phyloP scores from a whole-genome alignment of 1,140 invertebrate species.

The Xylocopa sonorina region DNA sequence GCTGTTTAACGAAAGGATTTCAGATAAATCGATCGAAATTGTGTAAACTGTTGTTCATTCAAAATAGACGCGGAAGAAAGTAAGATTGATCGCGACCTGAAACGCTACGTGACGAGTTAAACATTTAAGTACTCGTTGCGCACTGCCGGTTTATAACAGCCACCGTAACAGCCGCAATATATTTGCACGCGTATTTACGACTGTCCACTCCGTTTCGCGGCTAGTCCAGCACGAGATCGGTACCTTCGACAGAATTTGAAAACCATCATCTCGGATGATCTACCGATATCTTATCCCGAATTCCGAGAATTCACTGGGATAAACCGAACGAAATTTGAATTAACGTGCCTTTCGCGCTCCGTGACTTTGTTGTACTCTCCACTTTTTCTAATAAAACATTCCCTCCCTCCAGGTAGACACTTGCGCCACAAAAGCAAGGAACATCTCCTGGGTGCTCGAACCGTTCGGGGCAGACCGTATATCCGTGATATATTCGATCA shows the following conservation, averaged over 20 bases:
- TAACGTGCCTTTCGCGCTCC: too few species aligned
- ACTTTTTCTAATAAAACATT: too few species aligned
- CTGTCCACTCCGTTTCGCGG: not conserved
- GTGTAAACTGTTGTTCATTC: too few species aligned
- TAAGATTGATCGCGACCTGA: slow-evolving; percentile 48
- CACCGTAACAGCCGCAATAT: not conserved
- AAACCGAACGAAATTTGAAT: too few species aligned
- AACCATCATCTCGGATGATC: not conserved
- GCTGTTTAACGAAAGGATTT: not conserved
- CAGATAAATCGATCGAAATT: too few species aligned
- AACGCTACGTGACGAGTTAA: slow-evolving; percentile 70
- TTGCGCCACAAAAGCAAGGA: not conserved
- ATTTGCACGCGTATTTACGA: not conserved
- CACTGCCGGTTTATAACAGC: slow-evolving; percentile 49
- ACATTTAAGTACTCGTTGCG: slow-evolving; percentile 73
- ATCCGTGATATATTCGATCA: not conserved
- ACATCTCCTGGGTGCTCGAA: too few species aligned
- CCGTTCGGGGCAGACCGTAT: not conserved
- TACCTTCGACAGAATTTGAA: not conserved
- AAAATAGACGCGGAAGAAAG: not conserved
- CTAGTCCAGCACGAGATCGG: not conserved
- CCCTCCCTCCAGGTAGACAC: not conserved
- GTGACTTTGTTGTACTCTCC: not conserved
- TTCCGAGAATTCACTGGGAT: too few species aligned
- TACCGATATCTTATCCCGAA: too few species aligned